phyloP scores from a whole-genome alignment of 2,113 vertebrate genomes.

The Percopsis transmontana region DNA sequence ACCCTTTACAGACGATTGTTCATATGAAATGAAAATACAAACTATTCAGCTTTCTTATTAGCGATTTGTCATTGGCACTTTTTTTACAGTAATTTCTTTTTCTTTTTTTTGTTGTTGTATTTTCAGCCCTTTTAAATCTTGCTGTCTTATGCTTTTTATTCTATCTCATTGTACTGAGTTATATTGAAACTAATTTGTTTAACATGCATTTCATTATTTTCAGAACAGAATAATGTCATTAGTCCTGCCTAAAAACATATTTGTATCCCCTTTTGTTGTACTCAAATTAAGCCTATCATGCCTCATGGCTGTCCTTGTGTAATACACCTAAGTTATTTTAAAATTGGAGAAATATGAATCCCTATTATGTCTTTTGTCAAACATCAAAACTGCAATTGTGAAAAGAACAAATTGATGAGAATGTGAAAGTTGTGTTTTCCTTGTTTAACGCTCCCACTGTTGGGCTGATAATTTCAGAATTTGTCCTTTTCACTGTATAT shows the following conservation, averaged over 20 bases:
- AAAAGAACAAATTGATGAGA: conserved; percentile 49
- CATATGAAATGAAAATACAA: conserved; percentile 63
- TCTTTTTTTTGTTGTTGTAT: conserved; percentile 48
- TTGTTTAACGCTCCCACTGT: conserved; percentile 75
- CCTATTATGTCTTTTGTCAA: conserved; percentile 32
- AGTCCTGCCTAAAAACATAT: conserved; percentile 20
- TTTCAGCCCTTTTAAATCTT: conserved; percentile 54
- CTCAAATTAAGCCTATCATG: conserved; percentile 29
- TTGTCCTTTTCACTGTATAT: conserved; percentile 78
- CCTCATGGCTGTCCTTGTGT: conserved; percentile 44
- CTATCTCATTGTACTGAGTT: conserved; percentile 62
- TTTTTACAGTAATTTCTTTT: conserved; percentile 50
- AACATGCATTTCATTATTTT: conserved; percentile 47
- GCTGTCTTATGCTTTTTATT: conserved; percentile 55
- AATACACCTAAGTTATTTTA: conserved; percentile 66
- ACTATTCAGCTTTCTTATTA: conserved; percentile 62
- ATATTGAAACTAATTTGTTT: conserved; percentile 68
- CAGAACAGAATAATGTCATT: conserved; percentile 26
- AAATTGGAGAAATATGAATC: conserved; percentile 62
- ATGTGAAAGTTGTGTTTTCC: conserved; percentile 61
- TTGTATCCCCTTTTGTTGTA: conserved; percentile 14
- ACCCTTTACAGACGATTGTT: conserved; percentile 65
- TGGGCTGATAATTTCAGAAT: conserved; percentile 69
- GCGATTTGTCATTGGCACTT: conserved; percentile 69
- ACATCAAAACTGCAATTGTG: conserved; percentile 42